Conservation (phyloP, 1,140 invertebrate species). For the Drosophila leontia region DNA sequence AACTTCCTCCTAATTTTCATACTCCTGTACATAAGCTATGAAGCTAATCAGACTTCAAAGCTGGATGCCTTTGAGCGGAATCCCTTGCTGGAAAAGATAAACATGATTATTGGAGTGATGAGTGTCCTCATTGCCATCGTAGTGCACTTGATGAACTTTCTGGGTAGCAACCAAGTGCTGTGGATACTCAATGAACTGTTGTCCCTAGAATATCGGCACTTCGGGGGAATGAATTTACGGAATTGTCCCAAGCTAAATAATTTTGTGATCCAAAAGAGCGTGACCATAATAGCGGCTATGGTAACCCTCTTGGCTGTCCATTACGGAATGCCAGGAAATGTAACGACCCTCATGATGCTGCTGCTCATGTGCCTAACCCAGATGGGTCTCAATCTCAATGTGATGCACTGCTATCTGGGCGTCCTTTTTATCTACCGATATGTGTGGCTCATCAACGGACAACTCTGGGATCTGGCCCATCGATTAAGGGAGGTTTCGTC, state of each 20-base stretch:
- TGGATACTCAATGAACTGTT: constrained; percentile 28
- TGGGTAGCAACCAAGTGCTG: constrained; percentile 13
- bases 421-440: constrained; percentile 45
- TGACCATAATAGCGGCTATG: neutral
- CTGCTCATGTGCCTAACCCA: neutral
- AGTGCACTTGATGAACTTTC: constrained; percentile 20
- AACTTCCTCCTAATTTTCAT: neutral
- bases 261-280: constrained; percentile 16
- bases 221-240: neutral
- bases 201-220: constrained; percentile 19
- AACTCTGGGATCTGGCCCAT: constrained; percentile 22
- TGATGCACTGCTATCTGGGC: constrained; percentile 43
- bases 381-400: neutral
- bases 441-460: constrained; percentile 47
- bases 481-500: too few relatives aligned
- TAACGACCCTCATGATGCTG: fast-evolving
- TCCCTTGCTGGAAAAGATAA: constrained; percentile 29
- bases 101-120: neutral
- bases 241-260: constrained; percentile 9
- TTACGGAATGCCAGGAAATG: constrained; percentile 10
- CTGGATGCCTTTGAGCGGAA: constrained; percentile 26
- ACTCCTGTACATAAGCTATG: neutral
- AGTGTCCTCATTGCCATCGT: constrained; percentile 1
- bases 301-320: neutral
- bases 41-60: neutral